Conservation (phyloP, 30 jellyfish, hydroid and myxozoan species). For the Pelagia noctiluca region DNA sequence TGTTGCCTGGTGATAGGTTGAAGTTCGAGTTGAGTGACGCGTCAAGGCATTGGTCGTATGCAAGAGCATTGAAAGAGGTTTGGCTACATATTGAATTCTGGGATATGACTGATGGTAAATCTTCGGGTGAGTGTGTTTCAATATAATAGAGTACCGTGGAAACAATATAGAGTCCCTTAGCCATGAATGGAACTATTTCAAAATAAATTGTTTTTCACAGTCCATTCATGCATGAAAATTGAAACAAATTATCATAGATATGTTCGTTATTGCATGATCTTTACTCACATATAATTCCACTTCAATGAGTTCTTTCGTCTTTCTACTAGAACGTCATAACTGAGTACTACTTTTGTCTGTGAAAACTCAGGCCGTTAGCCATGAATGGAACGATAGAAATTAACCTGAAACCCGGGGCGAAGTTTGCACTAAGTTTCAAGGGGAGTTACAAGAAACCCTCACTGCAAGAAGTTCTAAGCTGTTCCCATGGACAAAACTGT, state of each 20-base stretch:
- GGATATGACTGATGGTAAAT: slow-evolving; percentile 66
- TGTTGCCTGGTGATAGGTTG: slow-evolving; percentile 55
- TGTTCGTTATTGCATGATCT: background rate
- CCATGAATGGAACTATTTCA: background rate
- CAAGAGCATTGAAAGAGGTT: slow-evolving; percentile 44
- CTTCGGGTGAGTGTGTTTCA: slow-evolving; percentile 28
- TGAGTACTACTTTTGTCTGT: too few relatives aligned
- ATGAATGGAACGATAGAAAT: too few relatives aligned
- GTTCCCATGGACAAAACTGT: too few relatives aligned
- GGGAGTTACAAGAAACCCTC: too few relatives aligned
- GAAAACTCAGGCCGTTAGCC: too few relatives aligned
- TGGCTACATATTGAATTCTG: slow-evolving; percentile 72
- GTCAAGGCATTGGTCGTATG: slow-evolving; percentile 53
- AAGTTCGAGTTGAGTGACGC: slow-evolving; percentile 53
- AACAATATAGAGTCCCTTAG: background rate
- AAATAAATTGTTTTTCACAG: background rate
- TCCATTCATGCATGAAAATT: background rate
- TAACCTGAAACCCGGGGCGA: too few relatives aligned
- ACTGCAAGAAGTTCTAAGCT: too few relatives aligned
- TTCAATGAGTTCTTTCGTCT: too few relatives aligned
- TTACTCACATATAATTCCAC: background rate
- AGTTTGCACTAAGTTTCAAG: too few relatives aligned
- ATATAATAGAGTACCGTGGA: background rate
- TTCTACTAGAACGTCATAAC: too few relatives aligned
- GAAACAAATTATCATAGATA: background rate